Evolutionary conservation across 2,113 vertebrate species (phyloP).

Genomic region (Trichomycterus rosablanca): DNA sequence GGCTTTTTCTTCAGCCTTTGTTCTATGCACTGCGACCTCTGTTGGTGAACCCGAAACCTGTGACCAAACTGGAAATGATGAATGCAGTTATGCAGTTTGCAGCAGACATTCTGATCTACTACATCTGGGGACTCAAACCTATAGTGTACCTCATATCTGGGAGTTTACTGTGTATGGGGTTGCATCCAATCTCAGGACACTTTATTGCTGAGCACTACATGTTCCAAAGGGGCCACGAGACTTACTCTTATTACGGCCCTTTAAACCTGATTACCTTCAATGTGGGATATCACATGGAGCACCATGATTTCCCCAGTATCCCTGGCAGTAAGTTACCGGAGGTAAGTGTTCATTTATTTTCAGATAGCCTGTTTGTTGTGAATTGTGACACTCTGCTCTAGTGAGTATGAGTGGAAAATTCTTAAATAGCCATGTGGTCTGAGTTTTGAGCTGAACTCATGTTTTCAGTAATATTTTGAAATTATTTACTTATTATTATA

Average conservation of each 20-base stretch:
- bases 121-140: conserved; percentile 84
- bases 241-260: conserved; percentile 93
- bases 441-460: no score
- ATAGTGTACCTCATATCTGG: conserved; percentile 85
- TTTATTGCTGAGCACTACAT: conserved; percentile 98
- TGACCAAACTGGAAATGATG: conserved; percentile 80
- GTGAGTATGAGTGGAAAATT: no score
- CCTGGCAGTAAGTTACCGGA: conserved; percentile 86
- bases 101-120: conserved; percentile 69
- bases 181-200: conserved; percentile 95
- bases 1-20: conserved; percentile 86
- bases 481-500: no score
- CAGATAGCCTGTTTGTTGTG: neutral
- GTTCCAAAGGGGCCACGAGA: conserved; percentile 92
- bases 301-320: conserved; percentile 97
- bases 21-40: conserved; percentile 86
- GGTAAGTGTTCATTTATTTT: conserved; percentile 62
- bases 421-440: no score
- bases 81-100: conserved; percentile 78
- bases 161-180: conserved; percentile 82
- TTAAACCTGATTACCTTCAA: conserved; percentile 96
- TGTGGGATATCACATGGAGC: conserved; percentile 95
- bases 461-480: no score
- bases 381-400: no score
- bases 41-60: conserved; percentile 82